These are phyloP conservation scores for Calameuta filiformis DNA, from an alignment of 2,888 invertebrate species.

Conservation along the genomic window DNA sequence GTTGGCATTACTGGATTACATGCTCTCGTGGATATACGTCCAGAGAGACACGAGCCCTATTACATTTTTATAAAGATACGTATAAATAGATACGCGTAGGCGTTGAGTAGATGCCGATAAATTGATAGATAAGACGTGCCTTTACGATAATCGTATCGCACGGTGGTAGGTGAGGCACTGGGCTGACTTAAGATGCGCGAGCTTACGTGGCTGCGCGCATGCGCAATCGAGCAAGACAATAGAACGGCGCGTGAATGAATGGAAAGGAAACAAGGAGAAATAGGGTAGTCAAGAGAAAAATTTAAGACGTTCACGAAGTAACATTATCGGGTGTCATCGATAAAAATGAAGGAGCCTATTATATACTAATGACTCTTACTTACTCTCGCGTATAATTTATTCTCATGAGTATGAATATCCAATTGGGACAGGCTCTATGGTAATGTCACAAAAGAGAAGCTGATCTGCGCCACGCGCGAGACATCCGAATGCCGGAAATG, in stretches of 20 bases:
- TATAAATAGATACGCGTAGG: constrained; percentile 21
- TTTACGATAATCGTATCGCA: background rate
- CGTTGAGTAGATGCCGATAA: constrained; percentile 33
- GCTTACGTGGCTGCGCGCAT: background rate
- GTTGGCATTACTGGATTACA: background rate
- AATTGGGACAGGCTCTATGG: background rate
- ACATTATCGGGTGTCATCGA: background rate
- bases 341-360: background rate
- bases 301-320: too few species aligned
- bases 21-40: background rate
- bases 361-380: background rate
- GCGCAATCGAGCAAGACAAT: background rate
- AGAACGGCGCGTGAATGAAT: background rate
- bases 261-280: background rate
- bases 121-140: constrained; percentile 28
- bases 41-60: background rate
- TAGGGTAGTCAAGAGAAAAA: too few species aligned
- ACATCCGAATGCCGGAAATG: background rate
- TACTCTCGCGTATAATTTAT: background rate
- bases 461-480: background rate
- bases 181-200: background rate
- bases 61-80: background rate
- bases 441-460: background rate
- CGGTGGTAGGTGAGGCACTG: background rate
- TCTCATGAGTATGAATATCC: background rate